These are phyloP conservation scores for Palloptera scutellata DNA, from an alignment of 2,888 invertebrate genomes.

Conservation along the genomic window DNA sequence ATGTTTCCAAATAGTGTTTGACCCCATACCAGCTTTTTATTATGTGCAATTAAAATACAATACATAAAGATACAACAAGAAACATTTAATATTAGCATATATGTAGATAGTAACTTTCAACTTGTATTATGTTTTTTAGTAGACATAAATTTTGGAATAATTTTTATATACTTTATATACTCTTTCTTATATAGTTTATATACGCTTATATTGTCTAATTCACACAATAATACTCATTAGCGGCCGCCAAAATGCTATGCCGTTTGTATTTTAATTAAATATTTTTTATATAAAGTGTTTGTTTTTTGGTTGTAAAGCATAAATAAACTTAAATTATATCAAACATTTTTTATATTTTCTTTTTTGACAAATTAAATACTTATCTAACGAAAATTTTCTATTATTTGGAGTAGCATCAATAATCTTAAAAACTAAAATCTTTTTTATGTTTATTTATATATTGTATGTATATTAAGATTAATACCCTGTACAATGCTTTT, in stretches of 20 bases:
- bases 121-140: constrained; percentile 17
- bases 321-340: constrained; percentile 45
- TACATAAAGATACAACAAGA: background rate
- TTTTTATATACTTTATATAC: background rate
- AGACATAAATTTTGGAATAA: constrained; percentile 13
- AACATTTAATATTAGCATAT: constrained; percentile 1
- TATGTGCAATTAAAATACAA: constrained; percentile 31
- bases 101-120: constrained; percentile 31
- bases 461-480: no score
- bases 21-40: constrained; percentile 64
- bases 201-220: constrained; percentile 62
- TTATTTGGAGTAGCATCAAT: background rate
- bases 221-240: constrained; percentile 60
- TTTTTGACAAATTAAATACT: no score
- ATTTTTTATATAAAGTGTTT: constrained; percentile 32
- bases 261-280: constrained; percentile 25
- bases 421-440: background rate
- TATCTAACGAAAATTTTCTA: background rate
- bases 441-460: background rate
- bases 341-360: constrained; percentile 31
- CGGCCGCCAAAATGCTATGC: constrained; percentile 37
- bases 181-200: constrained; percentile 20
- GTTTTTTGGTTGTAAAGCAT: constrained; percentile 34
- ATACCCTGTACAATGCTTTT: constrained; percentile 52
- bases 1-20: constrained; percentile 49